Evolutionary conservation across 1,140 invertebrate genomes (phyloP).

Genomic region (Vanessa atalanta): DNA sequence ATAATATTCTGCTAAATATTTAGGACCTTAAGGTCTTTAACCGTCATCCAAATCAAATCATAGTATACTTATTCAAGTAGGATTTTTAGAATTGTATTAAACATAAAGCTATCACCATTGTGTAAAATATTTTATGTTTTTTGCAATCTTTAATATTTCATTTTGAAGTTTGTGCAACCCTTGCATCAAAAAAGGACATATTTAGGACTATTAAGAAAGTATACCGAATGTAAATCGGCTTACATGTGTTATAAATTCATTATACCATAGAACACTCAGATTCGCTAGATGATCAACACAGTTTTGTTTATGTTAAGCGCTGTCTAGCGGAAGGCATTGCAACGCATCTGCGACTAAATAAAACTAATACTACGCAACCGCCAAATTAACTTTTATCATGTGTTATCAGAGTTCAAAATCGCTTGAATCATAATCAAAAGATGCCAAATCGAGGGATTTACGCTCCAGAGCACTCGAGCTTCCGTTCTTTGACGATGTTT

Average conservation of each 20-base stretch:
- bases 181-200: too few relatives aligned
- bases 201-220: too few relatives aligned
- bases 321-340: constrained; percentile 4
- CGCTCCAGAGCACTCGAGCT: neutral
- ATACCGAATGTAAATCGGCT: too few relatives aligned
- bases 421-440: neutral
- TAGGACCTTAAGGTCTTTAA: too few relatives aligned
- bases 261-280: neutral
- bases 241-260: neutral
- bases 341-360: constrained; percentile 3
- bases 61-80: too few relatives aligned
- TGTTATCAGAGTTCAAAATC: neutral
- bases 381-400: neutral
- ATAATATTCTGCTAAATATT: too few relatives aligned
- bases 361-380: neutral
- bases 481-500: constrained; percentile 2
- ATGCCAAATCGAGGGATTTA: neutral
- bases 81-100: too few relatives aligned
- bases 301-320: neutral
- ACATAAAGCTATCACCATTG: too few relatives aligned
- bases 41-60: too few relatives aligned
- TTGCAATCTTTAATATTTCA: too few relatives aligned
- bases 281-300: neutral
- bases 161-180: too few relatives aligned
- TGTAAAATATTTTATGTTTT: too few relatives aligned